phyloP scores from a whole-genome alignment of 2,888 invertebrate genomes.

The Glaucopsyche alexis region DNA sequence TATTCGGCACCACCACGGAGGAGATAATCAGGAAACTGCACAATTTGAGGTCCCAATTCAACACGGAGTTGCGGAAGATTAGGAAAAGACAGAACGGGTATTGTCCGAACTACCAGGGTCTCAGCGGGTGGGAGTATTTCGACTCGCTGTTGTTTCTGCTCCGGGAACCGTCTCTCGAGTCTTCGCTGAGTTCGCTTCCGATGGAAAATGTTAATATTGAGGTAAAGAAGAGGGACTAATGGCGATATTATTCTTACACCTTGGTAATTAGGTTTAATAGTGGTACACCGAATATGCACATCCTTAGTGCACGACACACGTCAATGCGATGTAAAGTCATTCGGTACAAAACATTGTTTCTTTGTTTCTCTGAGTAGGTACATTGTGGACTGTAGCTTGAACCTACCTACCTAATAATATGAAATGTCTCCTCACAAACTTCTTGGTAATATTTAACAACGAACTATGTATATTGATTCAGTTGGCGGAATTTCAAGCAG shows the following conservation, averaged over 20 bases:
- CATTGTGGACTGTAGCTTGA: too few relatives aligned
- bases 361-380: too few relatives aligned
- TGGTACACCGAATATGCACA: too few relatives aligned
- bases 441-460: neutral
- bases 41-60: constrained; percentile 68
- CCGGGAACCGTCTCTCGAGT: constrained; percentile 52
- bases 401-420: too few relatives aligned
- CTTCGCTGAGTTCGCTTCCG: constrained; percentile 45
- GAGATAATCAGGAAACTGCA: constrained; percentile 69
- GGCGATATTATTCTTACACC: constrained; percentile 4
- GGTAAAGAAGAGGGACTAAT: constrained; percentile 49
- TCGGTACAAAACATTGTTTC: too few relatives aligned
- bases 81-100: constrained; percentile 52
- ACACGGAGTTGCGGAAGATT: constrained; percentile 69
- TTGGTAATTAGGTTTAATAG: too few relatives aligned
- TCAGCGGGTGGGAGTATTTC: constrained; percentile 70
- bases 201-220: constrained; percentile 64
- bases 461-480: constrained; percentile 36
- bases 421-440: neutral
- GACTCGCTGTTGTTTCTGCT: constrained; percentile 64
- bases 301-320: too few relatives aligned
- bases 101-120: constrained; percentile 41
- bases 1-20: constrained; percentile 61
- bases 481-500: constrained; percentile 71
- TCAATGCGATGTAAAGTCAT: too few relatives aligned